A percentile compares a stretch with the other conserved stretches of the same genome.
phyloP scores from a whole-genome alignment of 2,113 vertebrate genomes.

The Rhineura floridana region DNA sequence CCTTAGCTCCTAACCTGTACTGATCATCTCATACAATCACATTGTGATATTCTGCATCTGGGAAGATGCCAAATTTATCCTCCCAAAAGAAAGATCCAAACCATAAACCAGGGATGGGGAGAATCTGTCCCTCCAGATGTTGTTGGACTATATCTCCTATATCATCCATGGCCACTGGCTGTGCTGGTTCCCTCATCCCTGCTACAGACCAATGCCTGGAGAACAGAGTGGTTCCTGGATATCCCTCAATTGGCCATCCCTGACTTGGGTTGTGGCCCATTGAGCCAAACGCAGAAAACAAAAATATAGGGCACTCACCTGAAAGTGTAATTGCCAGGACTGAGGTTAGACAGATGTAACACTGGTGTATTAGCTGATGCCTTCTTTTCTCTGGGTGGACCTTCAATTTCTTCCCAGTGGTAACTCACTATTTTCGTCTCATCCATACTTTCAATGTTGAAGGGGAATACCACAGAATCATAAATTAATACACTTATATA shows the following conservation, averaged over 20 bases:
- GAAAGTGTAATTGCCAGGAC: slow-evolving; percentile 83
- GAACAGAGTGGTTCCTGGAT: neutral
- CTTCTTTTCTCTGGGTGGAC: slow-evolving; percentile 72
- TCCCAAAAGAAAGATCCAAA: too few species aligned
- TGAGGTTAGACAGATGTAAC: slow-evolving; percentile 74
- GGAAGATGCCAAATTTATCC: neutral
- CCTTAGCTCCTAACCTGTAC: neutral
- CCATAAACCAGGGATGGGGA: too few species aligned
- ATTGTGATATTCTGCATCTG: neutral
- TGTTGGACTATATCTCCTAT: too few species aligned
- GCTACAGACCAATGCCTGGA: neutral
- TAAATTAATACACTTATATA: neutral
- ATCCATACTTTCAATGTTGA: slow-evolving; percentile 78
- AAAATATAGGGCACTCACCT: slow-evolving; percentile 67
- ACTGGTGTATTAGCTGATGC: slow-evolving; percentile 72
- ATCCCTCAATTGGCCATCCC: neutral
- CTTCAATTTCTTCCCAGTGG: slow-evolving; percentile 83
- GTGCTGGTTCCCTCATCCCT: too few species aligned
- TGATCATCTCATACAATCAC: neutral
- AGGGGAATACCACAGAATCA: slow-evolving; percentile 31
- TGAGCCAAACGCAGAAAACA: neutral
- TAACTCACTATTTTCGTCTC: slow-evolving; percentile 79
- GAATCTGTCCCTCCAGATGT: too few species aligned
- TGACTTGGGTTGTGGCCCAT: neutral
- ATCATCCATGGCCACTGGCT: too few species aligned